Conservation (phyloP, 2,797 vertebrate species). For the Sphenodon punctatus region DNA sequence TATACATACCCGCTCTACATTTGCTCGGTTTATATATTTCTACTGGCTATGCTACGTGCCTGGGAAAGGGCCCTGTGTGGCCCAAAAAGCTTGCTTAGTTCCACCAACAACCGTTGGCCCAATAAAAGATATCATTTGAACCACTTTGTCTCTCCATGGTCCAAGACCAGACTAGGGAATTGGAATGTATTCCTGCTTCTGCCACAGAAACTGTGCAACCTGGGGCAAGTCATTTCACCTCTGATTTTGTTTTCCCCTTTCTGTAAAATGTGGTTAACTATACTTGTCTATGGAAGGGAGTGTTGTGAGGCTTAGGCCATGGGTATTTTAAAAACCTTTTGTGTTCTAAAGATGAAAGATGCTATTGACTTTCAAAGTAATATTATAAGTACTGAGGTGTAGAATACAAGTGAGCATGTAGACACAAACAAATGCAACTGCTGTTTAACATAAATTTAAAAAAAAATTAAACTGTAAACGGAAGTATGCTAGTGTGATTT, state of each 20-base stretch:
- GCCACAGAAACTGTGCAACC: neutral
- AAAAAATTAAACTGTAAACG: conserved; percentile 6
- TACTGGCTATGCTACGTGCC: no score
- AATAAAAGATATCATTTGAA: no score
- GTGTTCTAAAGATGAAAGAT: conserved; percentile 10
- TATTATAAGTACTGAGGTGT: conserved; percentile 43
- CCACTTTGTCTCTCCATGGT: no score
- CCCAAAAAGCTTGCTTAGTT: no score
- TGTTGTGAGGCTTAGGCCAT: neutral
- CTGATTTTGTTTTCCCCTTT: neutral
- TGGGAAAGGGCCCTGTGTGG: no score
- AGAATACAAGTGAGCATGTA: neutral
- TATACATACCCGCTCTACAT: no score
- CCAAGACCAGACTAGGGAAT: no score
- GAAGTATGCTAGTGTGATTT: neutral
- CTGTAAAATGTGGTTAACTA: conserved; percentile 5
- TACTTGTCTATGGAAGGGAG: neutral
- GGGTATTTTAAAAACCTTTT: neutral
- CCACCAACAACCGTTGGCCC: no score
- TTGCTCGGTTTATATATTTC: no score
- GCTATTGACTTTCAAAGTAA: conserved; percentile 31
- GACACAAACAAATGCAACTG: neutral
- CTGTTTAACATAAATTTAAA: conserved; percentile 25
- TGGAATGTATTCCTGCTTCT: neutral
- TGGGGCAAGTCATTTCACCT: neutral